Base-by-base conservation (phyloP, 1,140 invertebrate species). In the Subanguina moxae region DNA sequence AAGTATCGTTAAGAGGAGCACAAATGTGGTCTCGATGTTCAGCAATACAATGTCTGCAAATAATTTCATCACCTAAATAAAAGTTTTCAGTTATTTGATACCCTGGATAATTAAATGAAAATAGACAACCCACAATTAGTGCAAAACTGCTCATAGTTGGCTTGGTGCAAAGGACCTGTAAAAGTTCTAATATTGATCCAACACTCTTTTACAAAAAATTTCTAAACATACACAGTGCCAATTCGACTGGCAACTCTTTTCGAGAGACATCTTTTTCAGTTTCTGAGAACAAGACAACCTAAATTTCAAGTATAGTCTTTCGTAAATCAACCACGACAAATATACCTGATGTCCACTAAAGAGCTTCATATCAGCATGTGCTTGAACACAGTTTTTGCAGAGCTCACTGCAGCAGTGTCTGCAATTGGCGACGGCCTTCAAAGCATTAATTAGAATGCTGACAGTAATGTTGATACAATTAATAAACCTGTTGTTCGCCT, bases 391-490 rank as follows among this genome's bases (percentile, higher is more conserved):
- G 82, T 92, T 91, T 23, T 89, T 88, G 84, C 93, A 94, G 17
- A 95, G 86, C 80, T 93, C 91, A 84, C 92, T 93, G 74, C 91
- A 91, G 84, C 92, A 95, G 82, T 93, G 91, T 70, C 89, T 90
- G 84, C 93, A 94, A 65, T 91, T 88, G 17, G 92, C 92, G 17
- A 94, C 89, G 17, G 93, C 92, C 32, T 38, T 3, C 3, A 38
- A 38, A 38, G 11, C 3, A 38, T 5, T 38, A 38, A n/a, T n/a
- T n/a, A n/a, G n/a, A n/a, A n/a, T n/a, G n/a, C n/a, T 38, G 32
- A 38, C 3, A 5, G 32, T 5, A 38, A 38, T 5, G 32, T 11
- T 3, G 3, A 38, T 5, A 38, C 11, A 38, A 38, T 3, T 3
- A 38, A 11, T 38, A 38, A 38, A 38, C 32, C 78, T 89, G 88